These are phyloP conservation scores for Corythornis cristatus DNA, from an alignment of 2,113 vertebrate genomes.

Conservation along the genomic window DNA sequence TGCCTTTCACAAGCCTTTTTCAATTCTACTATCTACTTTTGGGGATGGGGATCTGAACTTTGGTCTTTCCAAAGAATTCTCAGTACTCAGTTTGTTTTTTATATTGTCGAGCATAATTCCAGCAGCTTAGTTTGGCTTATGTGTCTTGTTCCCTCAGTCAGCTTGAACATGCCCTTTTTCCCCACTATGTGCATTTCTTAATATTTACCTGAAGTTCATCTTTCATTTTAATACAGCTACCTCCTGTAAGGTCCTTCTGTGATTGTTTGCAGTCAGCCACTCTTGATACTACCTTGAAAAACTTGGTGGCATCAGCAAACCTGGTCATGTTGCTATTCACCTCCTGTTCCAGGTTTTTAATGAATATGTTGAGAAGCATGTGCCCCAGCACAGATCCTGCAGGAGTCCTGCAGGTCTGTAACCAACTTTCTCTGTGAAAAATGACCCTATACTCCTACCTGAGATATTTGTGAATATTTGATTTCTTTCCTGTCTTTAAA, in stretches of 20 bases:
- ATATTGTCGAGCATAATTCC: background rate
- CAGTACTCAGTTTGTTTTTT: background rate
- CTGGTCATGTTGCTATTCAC: constrained; percentile 17
- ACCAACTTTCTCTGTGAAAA: constrained; percentile 43
- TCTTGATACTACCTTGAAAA: background rate
- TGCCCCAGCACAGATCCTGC: constrained; percentile 59
- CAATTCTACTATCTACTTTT: background rate
- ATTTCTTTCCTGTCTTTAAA: constrained; percentile 14
- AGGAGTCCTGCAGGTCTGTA: constrained; percentile 63
- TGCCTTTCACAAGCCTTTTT: background rate
- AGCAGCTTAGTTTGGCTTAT: background rate
- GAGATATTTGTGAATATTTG: background rate
- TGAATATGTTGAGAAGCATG: constrained; percentile 57
- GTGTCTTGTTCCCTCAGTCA: background rate
- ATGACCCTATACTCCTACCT: background rate
- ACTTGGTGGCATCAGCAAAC: constrained; percentile 23
- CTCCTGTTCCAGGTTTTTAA: constrained; percentile 58
- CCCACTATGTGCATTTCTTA: background rate
- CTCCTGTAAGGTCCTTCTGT: background rate
- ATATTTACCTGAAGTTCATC: background rate
- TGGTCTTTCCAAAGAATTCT: background rate
- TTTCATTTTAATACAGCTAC: background rate
- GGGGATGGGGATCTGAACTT: background rate
- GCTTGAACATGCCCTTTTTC: background rate
- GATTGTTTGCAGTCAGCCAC: background rate